phyloP scores from a whole-genome alignment of 2,797 vertebrate species.

The Hemitrygon akajei region DNA sequence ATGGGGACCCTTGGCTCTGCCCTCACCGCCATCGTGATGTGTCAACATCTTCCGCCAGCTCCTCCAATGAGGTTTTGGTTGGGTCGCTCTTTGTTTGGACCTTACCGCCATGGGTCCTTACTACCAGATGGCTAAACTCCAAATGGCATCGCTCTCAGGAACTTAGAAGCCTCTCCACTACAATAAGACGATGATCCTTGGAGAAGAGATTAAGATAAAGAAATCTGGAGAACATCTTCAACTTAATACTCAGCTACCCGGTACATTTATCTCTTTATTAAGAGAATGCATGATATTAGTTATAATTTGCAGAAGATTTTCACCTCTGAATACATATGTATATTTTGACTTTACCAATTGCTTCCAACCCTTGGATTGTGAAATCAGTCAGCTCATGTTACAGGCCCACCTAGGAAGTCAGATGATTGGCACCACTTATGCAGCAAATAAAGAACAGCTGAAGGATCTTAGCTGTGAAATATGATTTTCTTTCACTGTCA shows the following conservation, averaged over 20 bases:
- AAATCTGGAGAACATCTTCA: too few species aligned
- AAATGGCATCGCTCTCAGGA: too few species aligned
- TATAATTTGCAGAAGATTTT: background rate
- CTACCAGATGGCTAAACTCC: too few species aligned
- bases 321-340: background rate
- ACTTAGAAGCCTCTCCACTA: too few species aligned
- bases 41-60: too few species aligned
- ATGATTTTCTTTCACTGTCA: background rate
- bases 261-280: background rate
- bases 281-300: background rate
- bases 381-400: background rate
- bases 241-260: background rate
- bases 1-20: too few species aligned
- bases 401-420: background rate
- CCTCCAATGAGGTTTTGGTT: too few species aligned
- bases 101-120: too few species aligned
- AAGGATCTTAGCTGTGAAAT: background rate
- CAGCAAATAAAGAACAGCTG: background rate
- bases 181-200: too few species aligned
- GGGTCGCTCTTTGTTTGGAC: too few species aligned
- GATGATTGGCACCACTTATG: background rate
- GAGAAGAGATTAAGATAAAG: too few species aligned
- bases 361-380: background rate
- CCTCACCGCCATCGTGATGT: too few species aligned
- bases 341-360: background rate